Percentiles rank a stretch among this genome's conserved stretches.
These are phyloP conservation scores for Nipponacmea schrenckii DNA, from an alignment of 2,888 invertebrate species.

Conservation along the genomic window DNA sequence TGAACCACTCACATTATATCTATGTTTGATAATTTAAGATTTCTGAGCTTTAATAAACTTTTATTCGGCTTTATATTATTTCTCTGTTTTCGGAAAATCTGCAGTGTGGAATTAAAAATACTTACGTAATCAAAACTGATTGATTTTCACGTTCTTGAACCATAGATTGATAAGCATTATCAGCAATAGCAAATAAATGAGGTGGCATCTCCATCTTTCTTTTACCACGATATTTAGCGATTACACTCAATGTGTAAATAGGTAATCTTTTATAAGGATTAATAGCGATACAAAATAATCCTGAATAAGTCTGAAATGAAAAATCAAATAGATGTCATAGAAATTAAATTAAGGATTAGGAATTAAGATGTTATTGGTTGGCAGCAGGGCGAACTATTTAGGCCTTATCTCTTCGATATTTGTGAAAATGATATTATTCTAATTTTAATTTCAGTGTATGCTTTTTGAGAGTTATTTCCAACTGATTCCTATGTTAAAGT, in stretches of 20 bases:
- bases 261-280: slow-evolving; percentile 99
- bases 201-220: slow-evolving; percentile 99
- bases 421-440: not conserved
- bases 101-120: not conserved
- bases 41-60: not conserved
- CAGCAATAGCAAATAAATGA: slow-evolving; percentile 99
- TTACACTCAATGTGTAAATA: slow-evolving; percentile 96
- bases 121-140: slow-evolving; percentile 40
- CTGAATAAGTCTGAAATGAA: slow-evolving; percentile 93
- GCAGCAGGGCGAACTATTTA: too few relatives aligned
- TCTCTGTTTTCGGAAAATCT: too few relatives aligned
- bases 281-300: slow-evolving; percentile 99
- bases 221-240: slow-evolving; percentile 98
- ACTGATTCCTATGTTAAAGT: too few relatives aligned
- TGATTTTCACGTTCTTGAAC: slow-evolving; percentile 80
- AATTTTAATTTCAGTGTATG: not conserved
- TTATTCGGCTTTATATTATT: not conserved
- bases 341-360: not conserved
- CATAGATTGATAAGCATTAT: slow-evolving; percentile 99
- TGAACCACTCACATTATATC: not conserved
- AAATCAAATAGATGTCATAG: not conserved
- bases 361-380: not conserved
- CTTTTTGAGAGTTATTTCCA: too few relatives aligned
- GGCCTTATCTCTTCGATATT: too few relatives aligned
- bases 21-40: not conserved